Base-by-base conservation (phyloP, 53 echinoderm and acorn worm genomes). In the Crossaster papposus region DNA sequence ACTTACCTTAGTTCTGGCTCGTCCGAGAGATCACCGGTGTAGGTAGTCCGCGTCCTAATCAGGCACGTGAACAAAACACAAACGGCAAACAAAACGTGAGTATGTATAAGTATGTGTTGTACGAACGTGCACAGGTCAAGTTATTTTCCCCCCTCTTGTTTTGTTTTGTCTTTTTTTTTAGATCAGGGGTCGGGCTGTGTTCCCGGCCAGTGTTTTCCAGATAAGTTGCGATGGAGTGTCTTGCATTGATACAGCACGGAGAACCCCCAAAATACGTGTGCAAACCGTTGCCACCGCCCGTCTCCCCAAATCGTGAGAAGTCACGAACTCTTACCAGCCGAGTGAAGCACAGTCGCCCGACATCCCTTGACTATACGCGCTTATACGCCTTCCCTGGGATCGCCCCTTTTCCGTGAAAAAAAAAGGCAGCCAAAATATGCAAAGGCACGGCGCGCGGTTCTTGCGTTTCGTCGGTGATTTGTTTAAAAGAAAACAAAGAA, bases 181-280 rank as follows among this genome's bases (percentile, higher is more conserved):
- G 28, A 54, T 76, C 77, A 26, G 14, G 18, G 31, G 54, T 44
- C 9, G 44, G 34, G 22, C 37, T 36, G 52, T 36, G 87, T 87
- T 35, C 87, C 54, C 87, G 63, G 87, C 87, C 87, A 62, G 76
- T 87, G 75, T 75, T 87, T 87, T 87, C 76, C 87, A 87, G 87
- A 87, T 87, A 85, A 85, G 85, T 85, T 85, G 85, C 85, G 72
- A 77, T 76, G 87, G 75, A 87, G 87, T 87, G 87, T 93, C 90
- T 80, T 91, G 94, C 92, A 92, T 94, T 94, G 94, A 91, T 91
- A 94, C 91, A 91, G 94, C 94, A 94, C 94, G 94, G 89, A 94
- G 91, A 85, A n/a, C n/a, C n/a, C n/a, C 89, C 85, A 94, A 9
- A 87, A n/a, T n/a, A 94, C 94, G 94, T 94, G 94, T 94, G 94